These are phyloP conservation scores for Balaeniceps rex DNA, from an alignment of 2,113 vertebrate genomes.

Conservation along the genomic window DNA sequence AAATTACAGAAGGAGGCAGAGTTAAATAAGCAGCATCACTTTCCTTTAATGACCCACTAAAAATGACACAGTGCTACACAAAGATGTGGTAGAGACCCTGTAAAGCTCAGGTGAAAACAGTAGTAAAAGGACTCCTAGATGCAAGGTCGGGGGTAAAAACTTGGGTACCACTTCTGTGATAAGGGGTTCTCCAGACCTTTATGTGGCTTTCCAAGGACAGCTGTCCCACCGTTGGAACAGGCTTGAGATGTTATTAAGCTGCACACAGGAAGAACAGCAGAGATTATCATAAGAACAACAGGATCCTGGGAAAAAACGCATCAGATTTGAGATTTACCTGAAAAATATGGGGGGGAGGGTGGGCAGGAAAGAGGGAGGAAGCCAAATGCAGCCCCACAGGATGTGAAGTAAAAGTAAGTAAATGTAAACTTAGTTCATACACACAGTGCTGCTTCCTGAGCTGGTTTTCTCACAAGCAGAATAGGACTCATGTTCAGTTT, in stretches of 20 bases:
- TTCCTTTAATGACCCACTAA: background rate
- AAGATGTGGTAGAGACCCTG: background rate
- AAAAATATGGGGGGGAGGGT: background rate
- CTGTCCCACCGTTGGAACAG: background rate
- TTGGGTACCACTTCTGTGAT: background rate
- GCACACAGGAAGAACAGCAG: background rate
- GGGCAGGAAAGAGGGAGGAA: background rate
- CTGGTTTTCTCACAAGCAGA: background rate
- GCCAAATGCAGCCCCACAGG: background rate
- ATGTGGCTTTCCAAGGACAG: background rate
- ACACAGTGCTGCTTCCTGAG: background rate
- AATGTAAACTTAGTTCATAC: background rate
- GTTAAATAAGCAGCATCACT: background rate
- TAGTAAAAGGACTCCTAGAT: background rate
- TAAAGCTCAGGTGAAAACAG: background rate
- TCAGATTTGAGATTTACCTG: background rate
- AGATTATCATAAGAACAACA: background rate
- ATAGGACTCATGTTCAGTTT: background rate
- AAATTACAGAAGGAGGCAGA: background rate
- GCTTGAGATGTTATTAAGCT: background rate
- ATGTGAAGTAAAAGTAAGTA: background rate
- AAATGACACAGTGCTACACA: background rate
- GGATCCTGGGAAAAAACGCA: background rate
- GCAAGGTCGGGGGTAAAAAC: background rate
- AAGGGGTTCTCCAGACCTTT: background rate